Evolutionary conservation across 64 coral and sea anemone species (phyloP), one percentile per base, ranked within the genome.

Genomic region (Porites australiensis): DNA sequence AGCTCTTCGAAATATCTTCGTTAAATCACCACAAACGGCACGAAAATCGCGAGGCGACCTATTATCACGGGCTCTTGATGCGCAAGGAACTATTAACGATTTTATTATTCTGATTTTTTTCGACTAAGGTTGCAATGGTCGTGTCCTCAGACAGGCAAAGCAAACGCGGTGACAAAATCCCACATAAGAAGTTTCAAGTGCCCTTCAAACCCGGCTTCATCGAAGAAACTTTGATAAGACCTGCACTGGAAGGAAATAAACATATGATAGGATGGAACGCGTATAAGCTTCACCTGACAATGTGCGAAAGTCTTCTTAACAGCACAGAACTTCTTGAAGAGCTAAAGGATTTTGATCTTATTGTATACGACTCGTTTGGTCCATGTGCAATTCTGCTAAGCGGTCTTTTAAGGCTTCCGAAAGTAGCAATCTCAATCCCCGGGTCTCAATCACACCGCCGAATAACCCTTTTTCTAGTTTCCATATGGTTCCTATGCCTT

Each of bases 151-250:
- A 37, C 2, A 71, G 68, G 70, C 64, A 67, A 4, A n/a, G 77
- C 66, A 79, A 79, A 47, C 57, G 19, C 45, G 52, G 77, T 16
- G 75, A 89, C 27, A 71, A 59, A 44, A 78, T 95, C 60, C 64
- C 75, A 14, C 88, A 95, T 18, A 82, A 37, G 8, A 61, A 79
- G 8, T 93, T 58, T 75, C 20, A 92, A 13, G 82, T 92, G 13
- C 82, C 90, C n/a, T 86, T 86, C 37, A 69, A 62, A 65, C 74
- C 82, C 21, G 82, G 21, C 9, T 86, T 77, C 54, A 50, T 82
- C 47, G 92, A 80, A 46, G 54, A 66, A 15, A 0, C 37, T 8
- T 19, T 72, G 18, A 53, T 21, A 57, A 82, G 18, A 8, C 19
- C 21, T 82, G 5, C 64, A 82, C 71, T 14, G 57, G 14, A 18